Conservation (phyloP, 2,888 invertebrate genomes). For the Synanthedon myopaeformis region DNA sequence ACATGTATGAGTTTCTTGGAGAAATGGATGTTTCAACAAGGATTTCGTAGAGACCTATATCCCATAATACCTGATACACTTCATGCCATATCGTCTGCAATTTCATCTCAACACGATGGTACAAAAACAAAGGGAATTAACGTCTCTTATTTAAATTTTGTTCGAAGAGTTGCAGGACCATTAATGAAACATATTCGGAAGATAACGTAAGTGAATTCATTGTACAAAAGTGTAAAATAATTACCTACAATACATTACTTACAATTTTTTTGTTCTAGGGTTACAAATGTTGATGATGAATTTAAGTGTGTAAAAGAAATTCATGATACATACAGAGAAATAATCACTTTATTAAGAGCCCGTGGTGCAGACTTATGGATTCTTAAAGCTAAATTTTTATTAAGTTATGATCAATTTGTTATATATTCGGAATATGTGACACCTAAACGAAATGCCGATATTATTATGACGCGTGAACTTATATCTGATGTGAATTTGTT, state of each 20-base stretch:
- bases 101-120: slow-evolving; percentile 25
- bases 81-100: slow-evolving; percentile 39
- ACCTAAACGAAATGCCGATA: slow-evolving; percentile 41
- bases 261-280: slow-evolving; percentile 20
- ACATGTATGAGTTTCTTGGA: slow-evolving; percentile 40
- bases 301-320: slow-evolving; percentile 46
- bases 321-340: slow-evolving; percentile 47
- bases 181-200: slow-evolving; percentile 51
- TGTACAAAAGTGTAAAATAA: too few species aligned
- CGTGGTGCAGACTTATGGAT: slow-evolving; percentile 46
- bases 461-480: slow-evolving; percentile 32
- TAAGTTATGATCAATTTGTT: slow-evolving; percentile 50
- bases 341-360: slow-evolving; percentile 37
- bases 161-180: slow-evolving; percentile 52
- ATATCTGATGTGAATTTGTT: slow-evolving; percentile 30
- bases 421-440: slow-evolving; percentile 36
- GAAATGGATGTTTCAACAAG: slow-evolving; percentile 62
- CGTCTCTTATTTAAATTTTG: slow-evolving; percentile 49
- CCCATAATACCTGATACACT: slow-evolving; percentile 57
- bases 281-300: slow-evolving; percentile 32
- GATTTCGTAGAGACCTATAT: slow-evolving; percentile 55
- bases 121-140: slow-evolving; percentile 49
- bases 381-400: slow-evolving; percentile 43
- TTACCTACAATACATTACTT: neutral
- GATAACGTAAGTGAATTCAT: slow-evolving; percentile 29